phyloP scores from a whole-genome alignment of 1,140 invertebrate species.

The Zophobas atratus region DNA sequence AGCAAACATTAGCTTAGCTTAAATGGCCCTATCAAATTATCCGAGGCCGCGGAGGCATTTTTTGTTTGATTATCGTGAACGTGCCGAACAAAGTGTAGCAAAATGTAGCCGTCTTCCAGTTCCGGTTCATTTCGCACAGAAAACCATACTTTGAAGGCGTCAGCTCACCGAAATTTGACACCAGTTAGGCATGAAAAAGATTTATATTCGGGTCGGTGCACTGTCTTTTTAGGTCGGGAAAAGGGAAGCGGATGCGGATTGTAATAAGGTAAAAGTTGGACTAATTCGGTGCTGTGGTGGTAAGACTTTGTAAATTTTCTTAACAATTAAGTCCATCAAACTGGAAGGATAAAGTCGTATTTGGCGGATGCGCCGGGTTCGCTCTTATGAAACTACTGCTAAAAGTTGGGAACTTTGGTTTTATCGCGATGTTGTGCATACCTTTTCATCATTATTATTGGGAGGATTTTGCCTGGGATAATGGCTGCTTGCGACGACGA shows the following conservation, averaged over 20 bases:
- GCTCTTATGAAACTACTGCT: slow-evolving; percentile 6
- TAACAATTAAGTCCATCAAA: slow-evolving; percentile 30
- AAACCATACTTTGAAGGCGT: slow-evolving; percentile 35
- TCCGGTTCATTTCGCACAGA: slow-evolving; percentile 17
- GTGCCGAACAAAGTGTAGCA: neutral
- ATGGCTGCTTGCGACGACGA: too few relatives aligned
- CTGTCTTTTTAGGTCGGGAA: slow-evolving; percentile 9
- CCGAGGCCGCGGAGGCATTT: neutral
- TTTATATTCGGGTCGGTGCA: slow-evolving; percentile 37
- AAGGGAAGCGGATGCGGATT: slow-evolving; percentile 14
- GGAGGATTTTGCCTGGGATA: too few relatives aligned
- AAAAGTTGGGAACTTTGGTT: slow-evolving; percentile 14
- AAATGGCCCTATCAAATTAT: neutral
- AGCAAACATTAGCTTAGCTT: slow-evolving; percentile 25
- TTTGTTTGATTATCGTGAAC: slow-evolving; percentile 17
- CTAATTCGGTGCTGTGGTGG: slow-evolving; percentile 2
- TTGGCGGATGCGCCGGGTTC: slow-evolving; percentile 27
- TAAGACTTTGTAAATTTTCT: slow-evolving; percentile 27
- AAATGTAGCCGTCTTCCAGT: slow-evolving; percentile 23
- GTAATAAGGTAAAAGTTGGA: slow-evolving; percentile 11
- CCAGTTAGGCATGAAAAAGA: slow-evolving; percentile 37
- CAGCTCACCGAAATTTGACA: slow-evolving; percentile 32
- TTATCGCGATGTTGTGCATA: slow-evolving; percentile 4
- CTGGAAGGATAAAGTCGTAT: slow-evolving; percentile 28
- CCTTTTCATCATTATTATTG: slow-evolving; percentile 6